Evolutionary conservation across 1,140 invertebrate species (phyloP), one percentile per base, ranked within the genome.

Genomic region (Limonius californicus): DNA sequence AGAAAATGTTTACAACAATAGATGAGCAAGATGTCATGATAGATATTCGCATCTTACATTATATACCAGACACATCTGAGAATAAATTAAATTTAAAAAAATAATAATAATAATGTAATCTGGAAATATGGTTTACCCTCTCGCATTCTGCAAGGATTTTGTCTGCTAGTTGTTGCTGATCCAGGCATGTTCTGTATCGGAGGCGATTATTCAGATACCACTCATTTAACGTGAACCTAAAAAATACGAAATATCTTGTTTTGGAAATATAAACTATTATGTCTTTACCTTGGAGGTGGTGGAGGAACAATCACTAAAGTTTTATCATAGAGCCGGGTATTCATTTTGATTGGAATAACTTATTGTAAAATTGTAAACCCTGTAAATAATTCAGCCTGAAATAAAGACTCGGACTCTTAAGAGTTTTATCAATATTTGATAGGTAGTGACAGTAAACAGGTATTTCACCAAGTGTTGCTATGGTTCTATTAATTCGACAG

Each of bases 91-190:
- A 7, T 35, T 35, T 35, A 8, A 7, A n/a, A 35, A 35, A 35
- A 35, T 35, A 35, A 7, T 8, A 20, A n/a, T n/a, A n/a, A n/a
- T n/a, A n/a, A n/a, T n/a, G n/a, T 8, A 35, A 35, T 35, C 32
- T 35, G n/a, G 8, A n/a, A 8, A 9, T n/a, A n/a, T n/a, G n/a
- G n/a, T 59, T 57, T 61, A 74, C 69, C 57, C 73, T 60, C 54
- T 72, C 68, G 45, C 67, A 70, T 73, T 74, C 70, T 9, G 70
- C 79, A 11, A 90, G 72, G 14, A 91, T 76, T 35, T 85, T 80
- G 70, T 91, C 88, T 0, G 89, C 87, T 4, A 87, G 73, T 69
- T 87, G 82, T 72, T 89, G 87, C 67, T 92, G 88, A 57, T 86
- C 84, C 65, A 88, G 82, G 1, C 84, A 85, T 43, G 84, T 85